Evolutionary conservation across 2,797 vertebrate genomes (phyloP).

Genomic region (Todus mexicanus): DNA sequence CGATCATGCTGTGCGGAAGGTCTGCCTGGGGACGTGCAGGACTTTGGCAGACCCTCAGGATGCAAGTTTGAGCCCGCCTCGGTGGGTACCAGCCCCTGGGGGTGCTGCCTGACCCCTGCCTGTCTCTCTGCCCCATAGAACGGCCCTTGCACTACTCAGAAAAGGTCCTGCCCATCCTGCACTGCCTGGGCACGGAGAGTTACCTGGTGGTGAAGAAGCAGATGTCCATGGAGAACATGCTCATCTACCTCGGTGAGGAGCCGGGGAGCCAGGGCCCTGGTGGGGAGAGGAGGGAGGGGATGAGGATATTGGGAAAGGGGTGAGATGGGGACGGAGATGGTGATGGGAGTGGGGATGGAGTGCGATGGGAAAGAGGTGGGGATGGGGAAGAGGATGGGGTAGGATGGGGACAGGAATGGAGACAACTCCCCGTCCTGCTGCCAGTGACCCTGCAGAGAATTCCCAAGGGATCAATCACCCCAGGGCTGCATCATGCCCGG

Average conservation of each 20-base stretch:
- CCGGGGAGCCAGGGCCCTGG: too few relatives aligned
- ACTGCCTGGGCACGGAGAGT: conserved; percentile 84
- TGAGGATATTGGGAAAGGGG: neutral
- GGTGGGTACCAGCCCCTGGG: neutral
- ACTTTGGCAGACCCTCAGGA: neutral
- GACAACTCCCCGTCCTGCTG: neutral
- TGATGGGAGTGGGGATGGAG: too few relatives aligned
- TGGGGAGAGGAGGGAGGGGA: neutral
- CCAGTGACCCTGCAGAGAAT: neutral
- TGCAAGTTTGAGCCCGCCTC: fast-evolving
- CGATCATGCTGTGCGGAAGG: neutral
- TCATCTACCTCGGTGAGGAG: conserved; percentile 84
- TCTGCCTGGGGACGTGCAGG: neutral
- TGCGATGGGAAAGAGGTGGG: too few relatives aligned
- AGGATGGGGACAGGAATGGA: too few relatives aligned
- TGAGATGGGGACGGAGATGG: too few relatives aligned
- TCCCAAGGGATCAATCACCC: neutral
- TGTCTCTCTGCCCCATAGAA: conserved; percentile 72
- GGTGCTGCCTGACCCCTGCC: neutral
- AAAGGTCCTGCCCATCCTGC: conserved; percentile 88
- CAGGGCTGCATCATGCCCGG: neutral
- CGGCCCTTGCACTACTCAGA: conserved; percentile 90
- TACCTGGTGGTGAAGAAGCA: conserved; percentile 90
- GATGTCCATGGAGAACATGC: conserved; percentile 85
- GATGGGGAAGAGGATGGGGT: neutral